Evolutionary conservation across 2,888 invertebrate species (phyloP).

Genomic region (Nemoura dubitans): DNA sequence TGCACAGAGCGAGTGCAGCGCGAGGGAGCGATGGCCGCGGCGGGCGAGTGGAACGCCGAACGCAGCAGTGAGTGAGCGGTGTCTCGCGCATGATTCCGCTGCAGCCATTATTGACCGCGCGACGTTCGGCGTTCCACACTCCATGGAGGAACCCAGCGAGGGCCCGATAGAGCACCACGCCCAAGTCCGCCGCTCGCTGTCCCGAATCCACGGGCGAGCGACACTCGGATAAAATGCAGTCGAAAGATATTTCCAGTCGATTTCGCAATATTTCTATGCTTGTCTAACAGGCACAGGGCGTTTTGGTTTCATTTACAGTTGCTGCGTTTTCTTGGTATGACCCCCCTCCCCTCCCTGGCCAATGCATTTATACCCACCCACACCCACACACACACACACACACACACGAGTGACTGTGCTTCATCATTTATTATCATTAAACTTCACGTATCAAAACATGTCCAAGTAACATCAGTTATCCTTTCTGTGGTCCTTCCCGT

Average conservation of each 20-base stretch:
- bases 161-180: not conserved
- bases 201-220: not conserved
- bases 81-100: constrained; percentile 12
- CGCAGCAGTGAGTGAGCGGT: not conserved
- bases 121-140: not conserved
- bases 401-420: no score
- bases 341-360: not conserved
- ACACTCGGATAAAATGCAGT: not conserved
- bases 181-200: not conserved
- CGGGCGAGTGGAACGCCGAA: no score
- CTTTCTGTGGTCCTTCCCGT: constrained; percentile 18
- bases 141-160: not conserved
- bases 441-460: constrained; percentile 25
- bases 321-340: not conserved
- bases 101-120: constrained; percentile 1
- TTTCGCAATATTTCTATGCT: not conserved
- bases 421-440: constrained; percentile 27
- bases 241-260: not conserved
- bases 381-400: no score
- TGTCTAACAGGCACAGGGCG: not conserved
- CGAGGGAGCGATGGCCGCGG: no score
- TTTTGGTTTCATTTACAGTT: not conserved
- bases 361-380: not conserved
- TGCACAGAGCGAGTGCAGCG: no score
- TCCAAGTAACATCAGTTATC: constrained; percentile 10